Conservation (phyloP, 1,140 invertebrate species). For the Meloidogyne chitwoodi region DNA sequence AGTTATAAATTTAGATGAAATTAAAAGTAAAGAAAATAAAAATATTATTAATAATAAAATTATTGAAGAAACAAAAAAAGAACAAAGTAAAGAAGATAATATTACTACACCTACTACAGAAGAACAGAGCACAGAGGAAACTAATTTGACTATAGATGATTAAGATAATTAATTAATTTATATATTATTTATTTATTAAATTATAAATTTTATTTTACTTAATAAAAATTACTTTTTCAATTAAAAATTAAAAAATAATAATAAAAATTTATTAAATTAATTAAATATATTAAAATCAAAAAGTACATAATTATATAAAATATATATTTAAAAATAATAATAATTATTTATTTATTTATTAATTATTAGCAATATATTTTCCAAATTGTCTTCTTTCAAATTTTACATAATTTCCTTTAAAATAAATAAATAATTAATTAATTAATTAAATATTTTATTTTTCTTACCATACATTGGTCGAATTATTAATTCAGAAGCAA, state of each 20-base stretch:
- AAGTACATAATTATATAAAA: background rate
- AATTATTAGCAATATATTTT: background rate
- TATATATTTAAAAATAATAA: background rate
- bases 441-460: too few species aligned
- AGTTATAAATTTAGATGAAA: background rate
- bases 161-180: background rate
- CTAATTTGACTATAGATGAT: background rate
- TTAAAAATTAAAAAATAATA: too few species aligned
- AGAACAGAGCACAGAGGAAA: background rate
- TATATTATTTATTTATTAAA: background rate
- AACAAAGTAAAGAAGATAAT: too few species aligned
- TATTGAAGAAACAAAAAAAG: background rate
- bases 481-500: slow-evolving; percentile 62
- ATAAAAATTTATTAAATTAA: too few species aligned
- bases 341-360: too few species aligned
- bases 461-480: slow-evolving; percentile 61
- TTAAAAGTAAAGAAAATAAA: background rate
- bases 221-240: too few species aligned
- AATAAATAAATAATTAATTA: background rate
- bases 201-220: background rate
- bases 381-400: background rate
- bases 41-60: background rate
- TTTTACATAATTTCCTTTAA: background rate
- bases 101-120: too few species aligned
- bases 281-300: too few species aligned